These are phyloP conservation scores for Phyto melanocephala DNA, from an alignment of 2,888 invertebrate genomes.

Conservation along the genomic window DNA sequence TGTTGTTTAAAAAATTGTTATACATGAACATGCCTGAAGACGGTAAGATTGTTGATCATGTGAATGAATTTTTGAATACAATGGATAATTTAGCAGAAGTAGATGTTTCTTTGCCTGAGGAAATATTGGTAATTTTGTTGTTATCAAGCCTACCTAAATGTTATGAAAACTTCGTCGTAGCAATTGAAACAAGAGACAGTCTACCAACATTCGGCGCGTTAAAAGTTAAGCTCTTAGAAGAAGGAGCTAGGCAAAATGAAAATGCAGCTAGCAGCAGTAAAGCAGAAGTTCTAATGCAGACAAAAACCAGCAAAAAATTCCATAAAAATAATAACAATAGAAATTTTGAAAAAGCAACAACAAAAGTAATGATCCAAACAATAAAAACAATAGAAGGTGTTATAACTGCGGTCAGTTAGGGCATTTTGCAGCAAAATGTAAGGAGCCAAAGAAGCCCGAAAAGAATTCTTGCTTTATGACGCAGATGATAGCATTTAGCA, in stretches of 20 bases:
- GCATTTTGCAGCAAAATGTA: constrained; percentile 34
- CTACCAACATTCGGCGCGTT: constrained; percentile 45
- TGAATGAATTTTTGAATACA: constrained; percentile 52
- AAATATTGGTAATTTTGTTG: constrained; percentile 55
- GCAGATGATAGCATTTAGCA: neutral
- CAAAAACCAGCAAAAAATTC: neutral
- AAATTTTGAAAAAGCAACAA: neutral
- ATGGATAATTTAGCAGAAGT: constrained; percentile 53
- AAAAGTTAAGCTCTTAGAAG: constrained; percentile 59
- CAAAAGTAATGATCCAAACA: neutral
- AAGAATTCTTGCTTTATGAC: constrained; percentile 30
- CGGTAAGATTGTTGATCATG: constrained; percentile 44
- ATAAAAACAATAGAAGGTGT: constrained; percentile 33
- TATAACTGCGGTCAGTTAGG: constrained; percentile 35
- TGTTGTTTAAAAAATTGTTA: constrained; percentile 52
- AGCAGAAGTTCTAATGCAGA: constrained; percentile 17
- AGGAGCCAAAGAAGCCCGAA: neutral
- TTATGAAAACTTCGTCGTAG: constrained; percentile 58
- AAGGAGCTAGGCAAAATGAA: constrained; percentile 14
- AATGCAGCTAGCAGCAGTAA: constrained; percentile 1
- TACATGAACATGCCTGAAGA: constrained; percentile 35
- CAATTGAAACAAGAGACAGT: constrained; percentile 48
- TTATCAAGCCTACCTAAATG: constrained; percentile 57
- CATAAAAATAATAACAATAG: constrained; percentile 1
- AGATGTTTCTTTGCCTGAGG: constrained; percentile 37